Evolutionary conservation across 2,113 vertebrate genomes (phyloP).

Genomic region (Setophaga petechia): DNA sequence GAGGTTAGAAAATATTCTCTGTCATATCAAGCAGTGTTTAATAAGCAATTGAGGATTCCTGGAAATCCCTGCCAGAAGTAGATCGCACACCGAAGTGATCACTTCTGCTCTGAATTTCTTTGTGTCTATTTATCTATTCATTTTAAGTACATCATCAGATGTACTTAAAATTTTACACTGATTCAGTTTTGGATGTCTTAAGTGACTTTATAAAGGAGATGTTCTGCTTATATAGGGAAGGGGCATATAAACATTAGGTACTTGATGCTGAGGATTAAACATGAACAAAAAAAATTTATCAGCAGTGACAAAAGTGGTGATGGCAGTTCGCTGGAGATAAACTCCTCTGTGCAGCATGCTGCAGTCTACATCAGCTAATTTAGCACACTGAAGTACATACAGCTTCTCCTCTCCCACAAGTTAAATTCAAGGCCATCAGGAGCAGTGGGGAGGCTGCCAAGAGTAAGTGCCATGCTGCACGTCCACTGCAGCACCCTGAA

Average conservation of each 20-base stretch:
- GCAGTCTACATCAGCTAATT: background rate
- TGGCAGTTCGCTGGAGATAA: conserved; percentile 15
- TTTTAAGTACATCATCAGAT: too few relatives aligned
- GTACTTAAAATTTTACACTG: background rate
- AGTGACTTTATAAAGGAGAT: background rate
- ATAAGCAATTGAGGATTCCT: background rate
- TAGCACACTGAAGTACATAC: background rate
- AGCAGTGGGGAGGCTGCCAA: background rate
- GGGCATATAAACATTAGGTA: background rate
- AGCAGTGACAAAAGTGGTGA: background rate
- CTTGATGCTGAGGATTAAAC: conserved; percentile 13
- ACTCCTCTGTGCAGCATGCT: rapidly evolving
- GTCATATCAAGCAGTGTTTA: background rate
- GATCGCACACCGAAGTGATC: rapidly evolving
- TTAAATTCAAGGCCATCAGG: background rate
- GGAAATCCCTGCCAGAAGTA: background rate
- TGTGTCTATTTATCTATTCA: background rate
- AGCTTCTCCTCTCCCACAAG: background rate
- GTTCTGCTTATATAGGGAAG: background rate
- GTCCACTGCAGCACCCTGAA: background rate
- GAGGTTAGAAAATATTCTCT: background rate
- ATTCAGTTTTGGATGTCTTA: background rate
- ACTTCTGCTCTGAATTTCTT: background rate
- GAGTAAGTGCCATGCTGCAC: background rate
- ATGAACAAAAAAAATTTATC: background rate